Evolutionary conservation across 2,113 vertebrate genomes (phyloP), one percentile per base, ranked within the genome.

Genomic region (Gambusia holbrooki): DNA sequence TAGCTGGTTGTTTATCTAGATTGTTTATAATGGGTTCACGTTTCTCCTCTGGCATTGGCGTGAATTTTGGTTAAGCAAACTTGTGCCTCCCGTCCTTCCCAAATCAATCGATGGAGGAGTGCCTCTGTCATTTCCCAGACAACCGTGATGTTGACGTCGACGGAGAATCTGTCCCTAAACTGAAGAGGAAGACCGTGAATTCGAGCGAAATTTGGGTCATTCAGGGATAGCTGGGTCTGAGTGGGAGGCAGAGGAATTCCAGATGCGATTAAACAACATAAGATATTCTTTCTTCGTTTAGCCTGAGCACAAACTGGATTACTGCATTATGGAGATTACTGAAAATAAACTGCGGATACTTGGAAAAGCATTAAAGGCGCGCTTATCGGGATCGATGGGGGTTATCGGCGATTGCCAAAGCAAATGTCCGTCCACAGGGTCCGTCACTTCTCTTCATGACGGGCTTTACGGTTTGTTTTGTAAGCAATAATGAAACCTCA

Each of bases 151-250:
- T 76, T 58, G 64, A 64, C 58, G 48, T 25, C 37, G 60, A 69
- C 40, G 27, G 27, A 28, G 60, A 72, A 66, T 54, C 33, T 10
- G 54, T 37, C 12, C 25, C 51, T 42, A 27, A 66, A 65, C 30
- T 32, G 14, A n/a, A 27, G 35, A 13, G 11, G 14, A 27, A 35
- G 33, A 14, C 29, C 62, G 22, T 48, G 40, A 54, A 30, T 15
- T 27, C 27, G 17, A 17, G 42, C 67, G 45, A 74, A 65, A 79
- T 83, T 66, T 45, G 33, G 81, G 79, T 74, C 77, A 76, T 12
- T 11, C 1, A 58, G 15, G 69, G 68, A 75, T 71, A 74, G 61
- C 62, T 63, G 28, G 67, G 70, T 48, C 32, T 76, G 68, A 66
- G 66, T 25, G 27, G 54, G 71, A 80, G 72, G 51, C 22, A 58